Evolutionary conservation across 2,113 vertebrate genomes (phyloP).

Genomic region (Mirounga angustirostris): DNA sequence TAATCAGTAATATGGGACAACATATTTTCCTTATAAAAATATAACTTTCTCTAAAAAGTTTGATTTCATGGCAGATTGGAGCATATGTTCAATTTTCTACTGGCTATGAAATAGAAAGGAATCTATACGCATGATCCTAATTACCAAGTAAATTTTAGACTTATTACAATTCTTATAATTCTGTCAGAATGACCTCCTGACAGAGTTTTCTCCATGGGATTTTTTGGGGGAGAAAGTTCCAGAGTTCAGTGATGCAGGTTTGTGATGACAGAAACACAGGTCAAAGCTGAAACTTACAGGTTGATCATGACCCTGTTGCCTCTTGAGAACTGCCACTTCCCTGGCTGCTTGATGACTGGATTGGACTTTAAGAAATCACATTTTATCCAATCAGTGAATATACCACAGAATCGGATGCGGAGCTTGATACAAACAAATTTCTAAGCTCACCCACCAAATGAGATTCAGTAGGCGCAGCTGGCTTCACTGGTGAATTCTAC

Average conservation of each 20-base stretch:
- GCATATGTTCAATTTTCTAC: conserved; percentile 28
- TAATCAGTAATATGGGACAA: background rate
- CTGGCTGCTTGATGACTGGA: background rate
- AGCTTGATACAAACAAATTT: background rate
- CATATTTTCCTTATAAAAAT: conserved; percentile 49
- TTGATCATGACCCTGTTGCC: background rate
- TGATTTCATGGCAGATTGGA: conserved; percentile 43
- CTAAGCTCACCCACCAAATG: background rate
- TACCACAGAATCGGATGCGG: background rate
- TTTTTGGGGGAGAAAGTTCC: background rate
- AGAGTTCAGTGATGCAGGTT: background rate
- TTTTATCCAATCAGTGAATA: conserved; percentile 9
- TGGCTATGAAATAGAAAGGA: conserved; percentile 7
- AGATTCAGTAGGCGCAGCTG: background rate
- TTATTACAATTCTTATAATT: background rate
- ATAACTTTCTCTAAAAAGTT: conserved; percentile 28
- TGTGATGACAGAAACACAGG: conserved; percentile 27
- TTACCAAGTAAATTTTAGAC: background rate
- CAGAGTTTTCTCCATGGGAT: background rate
- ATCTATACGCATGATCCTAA: conserved; percentile 16
- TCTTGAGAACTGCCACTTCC: background rate
- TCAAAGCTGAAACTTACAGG: conserved; percentile 13
- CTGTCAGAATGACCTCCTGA: background rate
- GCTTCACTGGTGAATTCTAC: conserved; percentile 17
- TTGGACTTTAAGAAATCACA: background rate